A percentile compares a stretch with the other conserved stretches of the same genome.
phyloP scores from a whole-genome alignment of 2,888 invertebrate species.

The Lycocerus yunnanus region DNA sequence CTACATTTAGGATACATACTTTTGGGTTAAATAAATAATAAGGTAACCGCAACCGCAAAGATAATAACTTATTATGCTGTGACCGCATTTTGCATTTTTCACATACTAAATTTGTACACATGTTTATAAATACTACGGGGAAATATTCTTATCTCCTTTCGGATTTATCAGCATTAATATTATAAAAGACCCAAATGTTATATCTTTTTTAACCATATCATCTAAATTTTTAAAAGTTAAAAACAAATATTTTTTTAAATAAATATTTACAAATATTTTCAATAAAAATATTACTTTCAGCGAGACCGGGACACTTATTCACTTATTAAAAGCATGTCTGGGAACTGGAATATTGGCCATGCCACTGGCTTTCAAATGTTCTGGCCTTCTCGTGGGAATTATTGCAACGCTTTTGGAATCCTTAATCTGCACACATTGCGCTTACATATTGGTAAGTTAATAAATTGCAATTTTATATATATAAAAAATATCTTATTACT shows the following conservation, averaged over 20 bases:
- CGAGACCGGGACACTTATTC: conserved; percentile 88
- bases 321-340: conserved; percentile 92
- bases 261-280: conserved; percentile 22
- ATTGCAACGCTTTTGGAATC: conserved; percentile 85
- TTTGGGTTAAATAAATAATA: not conserved
- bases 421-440: conserved; percentile 91
- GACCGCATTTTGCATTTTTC: not conserved
- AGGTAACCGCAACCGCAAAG: not conserved
- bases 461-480: not conserved
- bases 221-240: too few relatives aligned
- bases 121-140: not conserved
- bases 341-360: conserved; percentile 96
- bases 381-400: conserved; percentile 85
- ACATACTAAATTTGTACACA: not conserved
- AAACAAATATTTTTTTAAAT: not conserved
- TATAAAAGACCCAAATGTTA: too few relatives aligned
- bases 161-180: not conserved
- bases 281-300: conserved; percentile 64
- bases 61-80: not conserved
- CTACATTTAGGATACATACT: not conserved
- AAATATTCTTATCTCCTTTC: not conserved
- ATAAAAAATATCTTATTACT: not conserved
- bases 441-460: conserved; percentile 82
- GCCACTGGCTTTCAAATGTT: conserved; percentile 88
- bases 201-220: too few relatives aligned